Evolutionary conservation across 1,140 invertebrate genomes (phyloP), one percentile per base, ranked within the genome.

Genomic region (Panonychus citri): DNA sequence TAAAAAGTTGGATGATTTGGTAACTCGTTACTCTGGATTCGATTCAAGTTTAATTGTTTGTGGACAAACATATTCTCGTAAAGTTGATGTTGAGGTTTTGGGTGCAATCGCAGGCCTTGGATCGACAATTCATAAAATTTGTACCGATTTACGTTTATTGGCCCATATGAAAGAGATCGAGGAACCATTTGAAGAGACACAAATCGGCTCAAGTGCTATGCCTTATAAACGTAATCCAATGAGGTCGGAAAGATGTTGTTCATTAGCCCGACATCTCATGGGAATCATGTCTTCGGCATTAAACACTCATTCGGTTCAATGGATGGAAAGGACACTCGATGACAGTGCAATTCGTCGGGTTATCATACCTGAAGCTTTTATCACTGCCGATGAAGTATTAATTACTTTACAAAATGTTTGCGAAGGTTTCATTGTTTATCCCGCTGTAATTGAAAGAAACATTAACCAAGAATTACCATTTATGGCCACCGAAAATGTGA

Each of bases 211-310:
- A 4, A 75, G 73, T 65, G 77, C 77, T 2, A 79, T 78, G 77
- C 75, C 95, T 0, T 99, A 99, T 68, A 99, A 99, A 66, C 76
- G 91, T 37, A 99, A 99, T 68, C 95, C 95, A 1, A 99, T 99
- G 90, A 75, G 91, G 56, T 84, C 83, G 24, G 94, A 99, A 68
- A 75, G 91, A 10, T 73, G 86, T 62, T 99, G 95, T 71, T 80
- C 88, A 3, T 71, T 99, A 52, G 81, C 90, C 1, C 75, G 90
- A 27, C 85, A 93, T 71, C 69, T 97, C 30, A 96, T 96, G 69
- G 78, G 80, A 4, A 66, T 96, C 1, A 74, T 79, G 12, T 78
- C 78, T 17, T 88, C 91, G 65, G 77, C 85, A 17, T 76, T 88
- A 1, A 80, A 87, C 60, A 91, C 87, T 0, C 80, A 83, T 51